These are phyloP conservation scores for Bambusicola thoracicus DNA, from an alignment of 2,113 vertebrate species.

Conservation along the genomic window DNA sequence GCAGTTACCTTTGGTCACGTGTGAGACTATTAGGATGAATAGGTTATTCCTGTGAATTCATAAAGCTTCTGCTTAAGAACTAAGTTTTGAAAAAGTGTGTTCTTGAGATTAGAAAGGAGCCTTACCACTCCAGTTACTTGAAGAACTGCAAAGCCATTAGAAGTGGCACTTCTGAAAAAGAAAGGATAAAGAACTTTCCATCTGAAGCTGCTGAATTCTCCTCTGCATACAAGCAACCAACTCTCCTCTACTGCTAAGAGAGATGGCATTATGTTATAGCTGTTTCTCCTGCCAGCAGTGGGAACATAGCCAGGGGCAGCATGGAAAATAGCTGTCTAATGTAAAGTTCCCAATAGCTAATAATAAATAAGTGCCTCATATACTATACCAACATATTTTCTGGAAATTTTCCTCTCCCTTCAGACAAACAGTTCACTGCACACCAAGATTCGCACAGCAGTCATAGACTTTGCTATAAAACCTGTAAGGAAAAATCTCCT, in stretches of 20 bases:
- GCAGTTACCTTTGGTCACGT: not conserved
- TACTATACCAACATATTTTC: not conserved
- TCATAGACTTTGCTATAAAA: not conserved
- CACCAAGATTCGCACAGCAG: not conserved
- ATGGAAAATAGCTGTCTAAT: slow-evolving; percentile 7
- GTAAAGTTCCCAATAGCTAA: not conserved
- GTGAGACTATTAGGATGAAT: not conserved
- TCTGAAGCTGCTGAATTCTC: not conserved
- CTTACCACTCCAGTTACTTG: not conserved
- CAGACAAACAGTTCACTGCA: not conserved
- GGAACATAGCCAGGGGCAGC: slow-evolving; percentile 11
- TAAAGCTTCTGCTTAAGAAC: not conserved
- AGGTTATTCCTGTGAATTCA: fast-evolving
- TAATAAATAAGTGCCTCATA: slow-evolving; percentile 3
- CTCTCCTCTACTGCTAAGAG: not conserved
- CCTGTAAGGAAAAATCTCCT: not conserved
- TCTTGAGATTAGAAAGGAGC: not conserved
- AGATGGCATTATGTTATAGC: not conserved
- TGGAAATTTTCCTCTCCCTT: not conserved
- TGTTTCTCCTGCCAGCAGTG: not conserved
- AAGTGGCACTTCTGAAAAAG: not conserved
- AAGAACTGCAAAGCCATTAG: not conserved
- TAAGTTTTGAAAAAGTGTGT: not conserved
- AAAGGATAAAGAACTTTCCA: not conserved
- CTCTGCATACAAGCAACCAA: not conserved